Evolutionary conservation across 1,140 invertebrate species (phyloP), one percentile per base, ranked within the genome.

Genomic region (Bombus terrestris): DNA sequence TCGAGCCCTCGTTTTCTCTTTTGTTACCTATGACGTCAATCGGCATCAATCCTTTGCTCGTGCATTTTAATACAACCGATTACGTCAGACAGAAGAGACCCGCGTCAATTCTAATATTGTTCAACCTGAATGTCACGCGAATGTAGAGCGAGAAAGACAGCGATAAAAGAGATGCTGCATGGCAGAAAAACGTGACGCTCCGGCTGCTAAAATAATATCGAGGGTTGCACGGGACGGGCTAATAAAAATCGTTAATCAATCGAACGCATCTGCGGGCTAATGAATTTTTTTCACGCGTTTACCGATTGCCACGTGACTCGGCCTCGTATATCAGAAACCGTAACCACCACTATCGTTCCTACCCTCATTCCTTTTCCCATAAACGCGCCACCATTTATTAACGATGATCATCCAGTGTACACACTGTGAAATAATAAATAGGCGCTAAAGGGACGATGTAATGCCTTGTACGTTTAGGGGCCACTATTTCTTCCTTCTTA

Each of bases 401-500:
- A 47, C 41, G 69, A 81, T 35, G 83, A 85, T 81, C 59, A n/a
- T 81, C 57, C 68, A 66, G 76, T 39, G 35, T 62, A 72, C 53
- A 47, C 53, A 73, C 41, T 37, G 57, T 22, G 39, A 85, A 81
- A 81, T 81, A 81, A 85, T 85, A 85, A 85, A 85, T 85, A 81
- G 78, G n/a, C 78, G 83, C 73, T 72, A 71, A 81, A 81, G 43
- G 43, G 80, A 39, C 28, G 79, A 62, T 39, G 83, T 81, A 81
- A 85, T 66, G 59, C 28, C 69, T 74, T 57, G 77, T 75, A 69
- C 80, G 62, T 82, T 74, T 73, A 73, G 77, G 78, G 68, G 69
- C 59, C 79, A 85, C 84, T 81, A 81, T 85, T 81, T 85, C 84
- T 84, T 87, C 82, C 37, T 84, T 87, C 86, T 85, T 87, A 25